phyloP scores from a whole-genome alignment of 2,888 invertebrate species.

The Theodoxus fluviatilis region DNA sequence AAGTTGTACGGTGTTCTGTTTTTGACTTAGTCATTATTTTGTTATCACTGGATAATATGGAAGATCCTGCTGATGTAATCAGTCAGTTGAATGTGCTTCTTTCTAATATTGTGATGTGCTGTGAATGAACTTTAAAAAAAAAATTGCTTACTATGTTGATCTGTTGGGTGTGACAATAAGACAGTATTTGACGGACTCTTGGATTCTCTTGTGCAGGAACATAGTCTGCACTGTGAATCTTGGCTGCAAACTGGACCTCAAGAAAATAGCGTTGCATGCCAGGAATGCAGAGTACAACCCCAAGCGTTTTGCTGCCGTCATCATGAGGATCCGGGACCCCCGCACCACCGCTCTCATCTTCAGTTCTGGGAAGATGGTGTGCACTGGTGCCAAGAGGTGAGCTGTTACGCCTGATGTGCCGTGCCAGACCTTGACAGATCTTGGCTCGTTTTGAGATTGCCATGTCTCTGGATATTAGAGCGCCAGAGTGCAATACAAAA shows the following conservation, averaged over 20 bases:
- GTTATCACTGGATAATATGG: no score
- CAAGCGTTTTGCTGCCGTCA: constrained; percentile 97
- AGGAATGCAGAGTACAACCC: constrained; percentile 99
- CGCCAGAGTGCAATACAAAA: no score
- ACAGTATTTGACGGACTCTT: no score
- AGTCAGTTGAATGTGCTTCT: neutral
- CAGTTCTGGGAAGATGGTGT: constrained; percentile 86
- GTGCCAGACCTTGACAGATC: neutral
- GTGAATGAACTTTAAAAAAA: neutral
- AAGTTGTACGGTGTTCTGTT: no score
- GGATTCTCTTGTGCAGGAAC: no score
- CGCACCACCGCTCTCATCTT: constrained; percentile 83
- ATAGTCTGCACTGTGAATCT: constrained; percentile 98
- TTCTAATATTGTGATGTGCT: neutral
- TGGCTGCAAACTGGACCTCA: constrained; percentile 89
- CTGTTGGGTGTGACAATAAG: no score
- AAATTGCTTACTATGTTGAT: neutral
- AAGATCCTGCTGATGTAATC: neutral
- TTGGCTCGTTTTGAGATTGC: neutral
- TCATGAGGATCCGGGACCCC: constrained; percentile 88
- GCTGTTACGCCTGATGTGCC: neutral
- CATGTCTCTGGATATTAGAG: neutral
- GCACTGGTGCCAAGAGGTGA: constrained; percentile 80
- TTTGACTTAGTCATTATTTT: no score
- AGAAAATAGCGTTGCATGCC: constrained; percentile 95